Conservation (phyloP, 2,113 vertebrate genomes). For the Passer domesticus region DNA sequence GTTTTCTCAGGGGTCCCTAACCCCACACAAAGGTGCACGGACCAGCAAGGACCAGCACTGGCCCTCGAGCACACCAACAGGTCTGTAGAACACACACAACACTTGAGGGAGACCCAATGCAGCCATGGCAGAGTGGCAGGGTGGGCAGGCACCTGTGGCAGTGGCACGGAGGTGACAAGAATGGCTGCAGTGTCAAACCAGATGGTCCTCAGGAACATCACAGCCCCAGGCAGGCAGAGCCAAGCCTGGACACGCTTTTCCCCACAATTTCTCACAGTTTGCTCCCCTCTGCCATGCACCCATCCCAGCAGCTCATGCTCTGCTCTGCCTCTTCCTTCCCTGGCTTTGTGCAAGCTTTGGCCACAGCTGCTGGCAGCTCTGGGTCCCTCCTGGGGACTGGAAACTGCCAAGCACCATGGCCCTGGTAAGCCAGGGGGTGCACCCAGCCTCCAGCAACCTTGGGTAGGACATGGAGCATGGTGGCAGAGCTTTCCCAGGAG, state of each 20-base stretch:
- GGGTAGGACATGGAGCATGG: rapidly evolving
- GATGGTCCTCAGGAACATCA: not conserved
- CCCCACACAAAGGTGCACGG: not conserved
- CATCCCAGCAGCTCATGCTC: not conserved
- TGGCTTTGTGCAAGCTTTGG: not conserved
- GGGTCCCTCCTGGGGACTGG: not conserved
- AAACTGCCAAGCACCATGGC: rapidly evolving
- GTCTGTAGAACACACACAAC: not conserved
- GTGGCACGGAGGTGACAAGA: not conserved
- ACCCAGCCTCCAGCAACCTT: not conserved
- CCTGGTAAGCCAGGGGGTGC: rapidly evolving
- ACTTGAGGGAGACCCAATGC: not conserved
- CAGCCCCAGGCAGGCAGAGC: not conserved
- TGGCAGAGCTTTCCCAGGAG: not conserved
- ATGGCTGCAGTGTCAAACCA: not conserved
- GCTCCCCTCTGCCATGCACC: not conserved
- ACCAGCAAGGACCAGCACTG: not conserved
- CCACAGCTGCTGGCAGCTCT: not conserved
- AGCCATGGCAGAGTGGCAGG: rapidly evolving
- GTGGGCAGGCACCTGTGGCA: not conserved
- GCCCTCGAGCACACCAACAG: not conserved
- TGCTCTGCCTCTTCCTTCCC: not conserved
- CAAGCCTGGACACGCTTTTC: not conserved
- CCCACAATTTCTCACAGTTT: not conserved
- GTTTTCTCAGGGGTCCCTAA: rapidly evolving